Percentiles rank a stretch among this genome's conserved stretches.
Evolutionary conservation across 2,113 vertebrate genomes (phyloP).

Genomic region (Thalassarche chlororhynchos): DNA sequence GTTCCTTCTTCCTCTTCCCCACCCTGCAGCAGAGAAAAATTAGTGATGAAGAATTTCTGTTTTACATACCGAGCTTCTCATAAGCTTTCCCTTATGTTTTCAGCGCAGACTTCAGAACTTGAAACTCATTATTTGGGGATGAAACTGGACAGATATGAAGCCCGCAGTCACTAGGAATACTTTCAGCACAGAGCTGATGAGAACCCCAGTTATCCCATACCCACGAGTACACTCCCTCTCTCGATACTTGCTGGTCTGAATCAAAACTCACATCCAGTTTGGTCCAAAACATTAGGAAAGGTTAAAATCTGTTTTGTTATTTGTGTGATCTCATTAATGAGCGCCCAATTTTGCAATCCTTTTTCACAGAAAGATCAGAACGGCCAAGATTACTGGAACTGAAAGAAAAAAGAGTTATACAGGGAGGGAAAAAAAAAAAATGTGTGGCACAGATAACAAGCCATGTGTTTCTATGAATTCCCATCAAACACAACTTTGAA

Average conservation of each 20-base stretch:
- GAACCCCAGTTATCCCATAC: not conserved
- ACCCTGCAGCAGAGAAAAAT: not conserved
- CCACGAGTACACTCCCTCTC: rapidly evolving
- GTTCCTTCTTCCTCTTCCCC: not conserved
- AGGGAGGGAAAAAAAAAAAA: not conserved
- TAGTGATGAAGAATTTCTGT: not conserved
- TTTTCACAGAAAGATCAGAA: not conserved
- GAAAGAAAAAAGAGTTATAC: not conserved
- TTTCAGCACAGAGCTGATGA: not conserved
- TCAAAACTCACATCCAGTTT: not conserved
- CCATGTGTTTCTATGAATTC: not conserved
- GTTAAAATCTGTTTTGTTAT: not conserved
- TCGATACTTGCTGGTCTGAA: not conserved
- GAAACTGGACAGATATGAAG: not conserved
- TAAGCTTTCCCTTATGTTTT: slow-evolving; percentile 51
- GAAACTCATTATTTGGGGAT: slow-evolving; percentile 34
- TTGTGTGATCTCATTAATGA: not conserved
- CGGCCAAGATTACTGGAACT: not conserved
- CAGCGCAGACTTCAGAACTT: slow-evolving; percentile 16
- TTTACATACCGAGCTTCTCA: not conserved
- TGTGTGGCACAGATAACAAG: not conserved
- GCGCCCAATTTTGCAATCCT: not conserved
- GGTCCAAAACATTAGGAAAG: not conserved
- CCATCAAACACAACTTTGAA: not conserved
- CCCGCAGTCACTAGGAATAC: not conserved